Evolutionary conservation across 2,797 vertebrate species (phyloP).

Genomic region (Hapalemur alaotrensis): DNA sequence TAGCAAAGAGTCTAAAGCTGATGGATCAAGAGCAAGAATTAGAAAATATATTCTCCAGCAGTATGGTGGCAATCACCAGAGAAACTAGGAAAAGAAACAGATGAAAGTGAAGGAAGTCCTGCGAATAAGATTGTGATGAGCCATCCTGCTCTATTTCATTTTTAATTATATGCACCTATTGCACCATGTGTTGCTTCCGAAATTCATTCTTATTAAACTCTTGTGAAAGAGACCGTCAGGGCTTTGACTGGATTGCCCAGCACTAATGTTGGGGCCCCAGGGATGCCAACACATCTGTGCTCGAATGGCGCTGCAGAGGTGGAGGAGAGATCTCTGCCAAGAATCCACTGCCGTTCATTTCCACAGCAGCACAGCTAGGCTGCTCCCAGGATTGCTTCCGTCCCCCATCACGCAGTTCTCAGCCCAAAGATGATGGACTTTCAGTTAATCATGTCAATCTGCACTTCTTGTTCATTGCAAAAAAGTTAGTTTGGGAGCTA

Average conservation of each 20-base stretch:
- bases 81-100: neutral
- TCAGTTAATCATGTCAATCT: neutral
- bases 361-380: no score
- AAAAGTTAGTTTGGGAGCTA: neutral
- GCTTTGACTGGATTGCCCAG: neutral
- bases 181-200: neutral
- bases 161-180: neutral
- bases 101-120: neutral
- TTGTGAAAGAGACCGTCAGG: neutral
- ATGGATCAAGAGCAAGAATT: neutral
- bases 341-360: neutral
- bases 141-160: neutral
- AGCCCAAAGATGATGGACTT: neutral
- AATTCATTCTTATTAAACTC: neutral
- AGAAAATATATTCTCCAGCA: neutral
- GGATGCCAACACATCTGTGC: accelerated
- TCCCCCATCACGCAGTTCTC: neutral
- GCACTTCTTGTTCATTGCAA: neutral
- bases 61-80: no score
- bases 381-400: neutral
- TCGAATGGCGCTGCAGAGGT: neutral
- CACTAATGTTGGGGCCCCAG: neutral
- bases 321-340: neutral
- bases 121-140: neutral
- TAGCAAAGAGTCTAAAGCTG: neutral